These are phyloP conservation scores for Brachionus calyciflorus DNA, from an alignment of 1,140 invertebrate species.

Conservation along the genomic window DNA sequence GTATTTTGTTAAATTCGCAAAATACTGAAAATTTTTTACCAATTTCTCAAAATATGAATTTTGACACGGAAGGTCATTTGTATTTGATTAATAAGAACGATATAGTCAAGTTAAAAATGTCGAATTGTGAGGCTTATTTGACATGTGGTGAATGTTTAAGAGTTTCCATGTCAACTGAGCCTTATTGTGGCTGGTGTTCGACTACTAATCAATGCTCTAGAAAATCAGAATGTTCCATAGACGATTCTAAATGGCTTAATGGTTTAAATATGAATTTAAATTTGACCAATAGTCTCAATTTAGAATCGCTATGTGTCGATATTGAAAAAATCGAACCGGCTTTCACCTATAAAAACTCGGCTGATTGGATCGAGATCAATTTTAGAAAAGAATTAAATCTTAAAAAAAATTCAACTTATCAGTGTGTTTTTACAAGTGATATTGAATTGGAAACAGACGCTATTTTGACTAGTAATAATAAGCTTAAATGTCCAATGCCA, in stretches of 20 bases:
- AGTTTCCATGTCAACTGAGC: no score
- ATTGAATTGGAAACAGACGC: background rate
- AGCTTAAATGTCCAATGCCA: background rate
- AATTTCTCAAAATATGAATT: background rate
- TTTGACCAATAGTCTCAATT: no score
- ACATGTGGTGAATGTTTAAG: background rate
- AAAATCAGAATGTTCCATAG: background rate
- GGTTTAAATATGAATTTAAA: background rate
- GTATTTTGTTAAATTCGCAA: background rate
- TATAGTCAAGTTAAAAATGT: background rate
- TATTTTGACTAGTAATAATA: background rate
- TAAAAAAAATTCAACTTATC: background rate
- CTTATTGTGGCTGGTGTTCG: slow-evolving; percentile 33
- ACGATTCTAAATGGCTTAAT: background rate
- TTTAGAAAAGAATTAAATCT: background rate
- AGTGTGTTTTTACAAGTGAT: background rate
- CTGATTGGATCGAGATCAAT: background rate
- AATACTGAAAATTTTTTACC: background rate
- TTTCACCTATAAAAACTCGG: background rate
- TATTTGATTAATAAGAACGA: background rate
- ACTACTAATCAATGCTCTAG: background rate
- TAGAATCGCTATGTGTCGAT: background rate
- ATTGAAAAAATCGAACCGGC: background rate
- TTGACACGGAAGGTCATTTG: background rate
- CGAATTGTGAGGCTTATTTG: background rate